Base-by-base conservation (phyloP, 2,888 invertebrate genomes). In the Ophion ellenae region DNA sequence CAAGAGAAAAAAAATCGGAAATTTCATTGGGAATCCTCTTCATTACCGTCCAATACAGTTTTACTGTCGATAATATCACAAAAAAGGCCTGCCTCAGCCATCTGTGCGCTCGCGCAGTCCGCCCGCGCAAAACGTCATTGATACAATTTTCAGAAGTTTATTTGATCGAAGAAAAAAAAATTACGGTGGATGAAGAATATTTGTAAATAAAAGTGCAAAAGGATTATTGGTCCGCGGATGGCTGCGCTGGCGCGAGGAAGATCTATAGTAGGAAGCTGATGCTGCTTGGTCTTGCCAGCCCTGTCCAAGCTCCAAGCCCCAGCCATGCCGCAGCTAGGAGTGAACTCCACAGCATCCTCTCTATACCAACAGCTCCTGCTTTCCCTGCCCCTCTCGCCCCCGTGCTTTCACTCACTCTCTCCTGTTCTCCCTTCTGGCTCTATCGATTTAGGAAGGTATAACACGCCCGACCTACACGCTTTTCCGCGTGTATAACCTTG, bases 381-480 rank as follows among this genome's bases (percentile, higher is more conserved):
- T 45, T 53, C 57, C 88, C 47, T 14, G 6, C n/a, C 17, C 36
- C 66, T 17, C 66, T 59, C 67, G 28, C 64, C 63, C 74, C 63
- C 32, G 32, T 40, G 67, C 83, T 20, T 32, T 53, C 76, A 53
- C 64, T 11, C 53, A 14, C 40, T 57, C 73, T 63, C 36, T 67
- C 57, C 69, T 57, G 40, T 45, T 57, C 40, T 78, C 78, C 85
- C 82, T 88, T 85, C 88, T 86, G 87, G 90, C 90, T 89, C 88
- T 90, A 90, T 90, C 90, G 90, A 90, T 90, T 90, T 88, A 88
- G 89, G 87, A 89, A 87, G 87, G 88, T 88, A 89, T 83, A 87
- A 88, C 88, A 88, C 81, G 87, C 86, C 88, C 87, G 80, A 87
- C 88, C 87, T 88, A 87, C 81, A 87, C 81, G 85, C 85, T 78